These are phyloP conservation scores for Scaptomyza parva DNA, from an alignment of 2,888 invertebrate genomes.

Conservation along the genomic window DNA sequence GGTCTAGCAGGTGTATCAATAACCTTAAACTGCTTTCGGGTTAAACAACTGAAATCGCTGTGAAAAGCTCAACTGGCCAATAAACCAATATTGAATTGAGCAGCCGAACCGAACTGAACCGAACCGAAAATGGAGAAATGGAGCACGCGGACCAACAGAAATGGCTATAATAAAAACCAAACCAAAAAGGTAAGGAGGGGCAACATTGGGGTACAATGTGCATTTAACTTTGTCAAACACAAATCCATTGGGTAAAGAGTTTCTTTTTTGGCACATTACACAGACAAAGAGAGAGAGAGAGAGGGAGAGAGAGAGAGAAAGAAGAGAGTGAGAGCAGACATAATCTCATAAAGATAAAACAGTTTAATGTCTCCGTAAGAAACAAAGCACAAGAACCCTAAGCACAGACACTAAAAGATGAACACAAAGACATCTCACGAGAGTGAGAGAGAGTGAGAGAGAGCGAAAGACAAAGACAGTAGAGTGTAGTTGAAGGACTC, in stretches of 20 bases:
- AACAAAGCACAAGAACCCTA: conserved; percentile 56
- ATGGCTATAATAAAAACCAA: conserved; percentile 2
- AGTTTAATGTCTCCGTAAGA: conserved; percentile 71
- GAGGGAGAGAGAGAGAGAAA: background rate
- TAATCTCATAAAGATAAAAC: conserved; percentile 81
- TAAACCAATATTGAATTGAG: conserved; percentile 56
- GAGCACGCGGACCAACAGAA: background rate
- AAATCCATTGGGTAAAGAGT: conserved; percentile 77
- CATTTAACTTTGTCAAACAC: conserved; percentile 75
- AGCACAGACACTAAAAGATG: conserved; percentile 25
- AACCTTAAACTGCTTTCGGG: conserved; percentile 45
- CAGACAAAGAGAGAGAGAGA: background rate
- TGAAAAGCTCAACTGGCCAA: conserved; percentile 61
- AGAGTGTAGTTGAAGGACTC: conserved; percentile 34
- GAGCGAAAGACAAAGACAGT: too few species aligned
- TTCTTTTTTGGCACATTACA: conserved; percentile 50
- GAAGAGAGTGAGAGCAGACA: conserved; percentile 49
- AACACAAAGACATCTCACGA: background rate
- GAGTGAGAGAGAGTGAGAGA: background rate
- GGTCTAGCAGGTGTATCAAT: conserved; percentile 48
- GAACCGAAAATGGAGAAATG: conserved; percentile 6
- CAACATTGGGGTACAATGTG: conserved; percentile 34
- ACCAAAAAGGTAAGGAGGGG: background rate
- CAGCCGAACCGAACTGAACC: conserved; percentile 4
- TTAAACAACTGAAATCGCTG: conserved; percentile 48